These are phyloP conservation scores for Polypterus senegalus DNA, from an alignment of 2,113 vertebrate species.

Conservation along the genomic window DNA sequence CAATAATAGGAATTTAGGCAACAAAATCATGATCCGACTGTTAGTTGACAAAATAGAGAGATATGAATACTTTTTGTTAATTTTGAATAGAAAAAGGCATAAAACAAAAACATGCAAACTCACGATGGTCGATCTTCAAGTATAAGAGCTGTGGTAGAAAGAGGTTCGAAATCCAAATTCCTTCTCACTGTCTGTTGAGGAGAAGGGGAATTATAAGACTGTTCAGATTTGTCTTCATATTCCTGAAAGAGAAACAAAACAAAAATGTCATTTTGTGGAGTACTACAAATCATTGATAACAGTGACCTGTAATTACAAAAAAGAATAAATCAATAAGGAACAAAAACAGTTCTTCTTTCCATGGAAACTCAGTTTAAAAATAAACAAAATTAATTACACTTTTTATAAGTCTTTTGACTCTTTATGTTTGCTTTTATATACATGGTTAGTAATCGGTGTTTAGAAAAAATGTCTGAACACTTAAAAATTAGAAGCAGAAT, in stretches of 20 bases:
- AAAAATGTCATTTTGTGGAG: neutral
- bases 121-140: constrained; percentile 88
- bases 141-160: constrained; percentile 92
- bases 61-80: no score
- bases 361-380: no score
- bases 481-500: no score
- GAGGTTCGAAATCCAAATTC: constrained; percentile 84
- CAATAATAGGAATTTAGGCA: no score
- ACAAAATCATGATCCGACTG: no score
- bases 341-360: no score
- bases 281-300: neutral
- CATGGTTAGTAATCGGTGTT: no score
- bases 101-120: constrained; percentile 29
- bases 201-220: constrained; percentile 62
- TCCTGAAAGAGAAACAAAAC: constrained; percentile 47
- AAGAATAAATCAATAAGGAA: neutral
- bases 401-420: no score
- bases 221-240: constrained; percentile 83
- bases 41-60: no score
- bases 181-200: constrained; percentile 82
- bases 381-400: no score
- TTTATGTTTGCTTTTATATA: no score
- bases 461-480: no score
- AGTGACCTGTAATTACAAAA: neutral
- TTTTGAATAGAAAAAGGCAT: neutral